Evolutionary conservation across 2,888 invertebrate species (phyloP), one percentile per base, ranked within the genome.

Genomic region (Cerastis leucographa): DNA sequence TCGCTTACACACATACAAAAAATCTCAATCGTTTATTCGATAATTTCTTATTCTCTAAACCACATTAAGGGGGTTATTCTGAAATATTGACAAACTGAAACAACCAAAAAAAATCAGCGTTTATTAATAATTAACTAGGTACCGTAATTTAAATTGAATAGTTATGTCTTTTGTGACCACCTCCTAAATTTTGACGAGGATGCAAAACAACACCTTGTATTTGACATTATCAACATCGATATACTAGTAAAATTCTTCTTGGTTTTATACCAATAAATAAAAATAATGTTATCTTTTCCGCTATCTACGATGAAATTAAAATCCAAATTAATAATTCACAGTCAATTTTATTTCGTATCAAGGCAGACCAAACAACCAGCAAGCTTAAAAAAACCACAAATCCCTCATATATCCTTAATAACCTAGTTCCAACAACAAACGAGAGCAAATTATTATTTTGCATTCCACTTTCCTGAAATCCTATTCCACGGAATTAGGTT

Each of bases 381-480:
- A 11, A 54, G 35, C 35, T 44, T 19, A 29, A 40, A 35, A n/a
- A 42, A 44, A 8, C 62, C 22, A 46, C 4, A 80, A 83, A 46
- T 35, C 44, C 22, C 14, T 46, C n/a, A 64, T 44, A 40, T 22
- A 19, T 25, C 11, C 46, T 9, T 46, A 42, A 67, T 22, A 70
- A 54, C 61, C 35, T 17, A 68, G 19, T 64, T 3, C 8, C 11
- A 67, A 77, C 68, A 29, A 76, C 44, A 82, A 80, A 80, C 64
- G 40, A 51, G 68, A 77, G 12, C 17, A 67, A 80, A 69, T 82
- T 74, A 85, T 85, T 72, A 82, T 74, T 85, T 78, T 66, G 70
- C 64, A 73, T 78, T 84, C 72, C 64, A 67, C 35, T 82, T 71
- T 67, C 64, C 85, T 42, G 64, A 84, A 84, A 85, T 78, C 82